Percentiles rank a stretch among this genome's conserved stretches.
Conservation (phyloP, 2,113 vertebrate species). For the Onychostoma macrolepis region DNA sequence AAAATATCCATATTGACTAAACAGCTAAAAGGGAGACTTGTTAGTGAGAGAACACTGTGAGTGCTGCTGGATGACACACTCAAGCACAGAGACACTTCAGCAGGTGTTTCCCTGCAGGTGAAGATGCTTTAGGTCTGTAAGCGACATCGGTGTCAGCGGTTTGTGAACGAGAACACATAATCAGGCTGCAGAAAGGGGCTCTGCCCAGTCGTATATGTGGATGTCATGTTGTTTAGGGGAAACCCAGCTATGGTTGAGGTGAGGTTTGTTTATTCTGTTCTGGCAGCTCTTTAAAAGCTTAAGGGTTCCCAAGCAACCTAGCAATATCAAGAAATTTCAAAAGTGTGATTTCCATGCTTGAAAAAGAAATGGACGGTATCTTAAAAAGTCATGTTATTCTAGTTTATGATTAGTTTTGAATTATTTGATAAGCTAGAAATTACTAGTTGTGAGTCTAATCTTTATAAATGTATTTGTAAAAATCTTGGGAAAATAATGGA, state of each 20-base stretch:
- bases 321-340: background rate
- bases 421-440: background rate
- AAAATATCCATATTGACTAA: background rate
- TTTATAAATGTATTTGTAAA: background rate
- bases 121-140: conserved; percentile 12
- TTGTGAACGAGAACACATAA: conserved; percentile 3
- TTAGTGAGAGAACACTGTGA: background rate
- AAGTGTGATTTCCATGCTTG: background rate
- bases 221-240: background rate
- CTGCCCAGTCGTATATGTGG: background rate
- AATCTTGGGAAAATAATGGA: background rate
- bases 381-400: background rate
- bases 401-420: background rate
- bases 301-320: background rate
- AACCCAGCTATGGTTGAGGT: background rate
- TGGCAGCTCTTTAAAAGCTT: background rate
- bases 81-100: background rate
- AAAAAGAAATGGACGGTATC: background rate
- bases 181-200: background rate
- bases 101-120: conserved; percentile 23
- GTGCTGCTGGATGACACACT: background rate
- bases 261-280: background rate
- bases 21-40: background rate
- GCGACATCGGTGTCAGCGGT: background rate
- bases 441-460: background rate